Base-by-base conservation (phyloP, 2,797 vertebrate genomes). In the Lycodopsis pacificus region DNA sequence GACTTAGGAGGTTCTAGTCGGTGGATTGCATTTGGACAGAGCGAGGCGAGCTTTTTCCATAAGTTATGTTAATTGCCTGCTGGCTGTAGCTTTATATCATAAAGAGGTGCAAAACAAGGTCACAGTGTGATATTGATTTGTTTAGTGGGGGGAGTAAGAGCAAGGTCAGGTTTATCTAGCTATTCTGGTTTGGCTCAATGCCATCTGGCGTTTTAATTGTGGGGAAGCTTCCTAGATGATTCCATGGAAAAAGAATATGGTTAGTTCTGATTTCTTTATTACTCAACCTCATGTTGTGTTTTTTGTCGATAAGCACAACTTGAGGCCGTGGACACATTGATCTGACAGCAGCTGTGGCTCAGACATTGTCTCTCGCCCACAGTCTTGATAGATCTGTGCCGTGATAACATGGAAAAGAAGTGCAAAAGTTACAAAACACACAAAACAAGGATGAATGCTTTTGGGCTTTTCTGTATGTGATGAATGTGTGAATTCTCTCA, bases 251-350 rank as follows among this genome's bases (percentile, higher is more conserved):
- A 70, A 61, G 17, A 34, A 53, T n/a, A 51, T 44, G 38, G 61
- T 67, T 70, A 38, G 63, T 42, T 73, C 56, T 54, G 49, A 27
- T 73, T 67, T 81, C 79, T 81, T 49, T 70, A 66, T 75, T 82
- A 70, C 22, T 73, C 61, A 53, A 68, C 65, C 75, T 80, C 51
- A 54, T 65, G 67, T 64, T 68, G 66, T 56, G 61, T 76, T 81
- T 76, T 81, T 38, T 54, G 82, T 90, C 80, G 9, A 86, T 89
- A 82, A 46, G 61, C 15, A 2, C 7, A 34, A 71, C 78, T 68
- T 59, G 61, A 89, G 56, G 46, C 71, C 66, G 72, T 40, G 70
- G 74, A 73, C 68, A 68, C 80, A 86, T 85, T 86, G 86, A 90
- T 89, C 80, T 72, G 76, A 76, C 74, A 56, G 53, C 64, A 73